Evolutionary conservation across 2,888 invertebrate genomes (phyloP), one percentile per base, ranked within the genome.

Genomic region (Dione juno): DNA sequence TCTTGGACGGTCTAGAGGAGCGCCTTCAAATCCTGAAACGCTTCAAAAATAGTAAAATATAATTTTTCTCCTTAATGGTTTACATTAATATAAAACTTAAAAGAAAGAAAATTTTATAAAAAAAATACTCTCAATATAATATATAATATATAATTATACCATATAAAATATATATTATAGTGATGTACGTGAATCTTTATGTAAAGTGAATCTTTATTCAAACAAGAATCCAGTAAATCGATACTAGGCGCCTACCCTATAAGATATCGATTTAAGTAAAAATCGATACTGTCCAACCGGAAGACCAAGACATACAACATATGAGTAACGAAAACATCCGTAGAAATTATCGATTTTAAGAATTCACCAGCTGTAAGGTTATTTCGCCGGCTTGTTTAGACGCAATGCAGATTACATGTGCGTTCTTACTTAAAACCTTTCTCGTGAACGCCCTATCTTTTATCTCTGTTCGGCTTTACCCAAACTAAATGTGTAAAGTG

Each of bases 321-420:
- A 28, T 14, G n/a, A 50, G 48, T 50, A 50, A 52, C 58, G 59
- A 69, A 81, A 67, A 75, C 70, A 71, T 72, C 76, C 70, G 75
- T 73, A 74, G 71, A 74, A 81, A 84, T 80, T 89, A 92, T 92
- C 87, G 91, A 92, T 90, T 86, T 83, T 82, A 76, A 81, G 80
- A 84, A 78, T 83, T 85, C 83, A 77, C 74, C 92, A 92, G 92
- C 92, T 92, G 88, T 64, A 64, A 89, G 90, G 88, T 88, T 88
- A 86, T 84, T 83, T 87, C 83, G 90, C 89, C 91, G 89, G 91
- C 86, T 88, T 92, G 90, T 92, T 91, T 91, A 92, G 92, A 90
- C 92, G 92, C 92, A 92, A 91, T 92, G 92, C 92, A 92, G 92
- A 90, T 92, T 91, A 92, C 92, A 92, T 92, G 92, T 90, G 91